Evolutionary conservation across 64 coral and sea anemone species (phyloP).

Genomic region (Montipora sp.): DNA sequence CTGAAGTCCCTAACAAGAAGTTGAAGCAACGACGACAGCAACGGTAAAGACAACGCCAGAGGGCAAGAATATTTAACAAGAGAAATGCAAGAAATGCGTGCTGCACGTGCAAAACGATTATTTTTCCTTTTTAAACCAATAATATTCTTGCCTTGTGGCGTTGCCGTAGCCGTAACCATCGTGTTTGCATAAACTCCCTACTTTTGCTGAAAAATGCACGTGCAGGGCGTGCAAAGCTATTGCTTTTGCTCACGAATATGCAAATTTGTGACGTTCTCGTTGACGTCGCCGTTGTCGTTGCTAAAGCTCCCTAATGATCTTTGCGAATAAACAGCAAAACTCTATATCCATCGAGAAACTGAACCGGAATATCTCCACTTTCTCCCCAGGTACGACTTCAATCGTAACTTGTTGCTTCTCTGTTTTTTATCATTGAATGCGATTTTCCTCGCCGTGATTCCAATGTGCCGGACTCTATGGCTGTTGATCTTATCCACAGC

Average conservation of each 20-base stretch:
- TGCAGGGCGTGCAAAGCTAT: too few species aligned
- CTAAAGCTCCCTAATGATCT: too few species aligned
- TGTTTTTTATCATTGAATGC: conserved; percentile 77
- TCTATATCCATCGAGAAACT: neutral
- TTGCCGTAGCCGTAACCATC: neutral
- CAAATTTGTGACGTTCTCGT: too few species aligned
- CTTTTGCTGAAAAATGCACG: neutral
- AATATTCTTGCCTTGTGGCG: neutral
- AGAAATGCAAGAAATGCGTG: neutral
- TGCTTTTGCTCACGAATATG: too few species aligned
- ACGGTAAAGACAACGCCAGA: too few species aligned
- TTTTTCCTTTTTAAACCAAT: neutral
- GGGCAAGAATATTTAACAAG: too few species aligned
- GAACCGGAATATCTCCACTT: neutral
- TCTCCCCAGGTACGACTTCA: conserved; percentile 75
- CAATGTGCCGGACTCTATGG: conserved; percentile 84
- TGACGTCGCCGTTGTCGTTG: too few species aligned
- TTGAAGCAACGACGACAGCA: too few species aligned
- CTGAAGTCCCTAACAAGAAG: too few species aligned
- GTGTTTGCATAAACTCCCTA: neutral
- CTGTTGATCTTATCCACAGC: conserved; percentile 79
- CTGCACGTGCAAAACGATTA: neutral
- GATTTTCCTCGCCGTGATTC: conserved; percentile 77
- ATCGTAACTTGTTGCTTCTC: conserved; percentile 81
- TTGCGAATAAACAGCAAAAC: neutral